Conservation (phyloP, 64 coral and sea anemone genomes). For the Porites australiensis region DNA sequence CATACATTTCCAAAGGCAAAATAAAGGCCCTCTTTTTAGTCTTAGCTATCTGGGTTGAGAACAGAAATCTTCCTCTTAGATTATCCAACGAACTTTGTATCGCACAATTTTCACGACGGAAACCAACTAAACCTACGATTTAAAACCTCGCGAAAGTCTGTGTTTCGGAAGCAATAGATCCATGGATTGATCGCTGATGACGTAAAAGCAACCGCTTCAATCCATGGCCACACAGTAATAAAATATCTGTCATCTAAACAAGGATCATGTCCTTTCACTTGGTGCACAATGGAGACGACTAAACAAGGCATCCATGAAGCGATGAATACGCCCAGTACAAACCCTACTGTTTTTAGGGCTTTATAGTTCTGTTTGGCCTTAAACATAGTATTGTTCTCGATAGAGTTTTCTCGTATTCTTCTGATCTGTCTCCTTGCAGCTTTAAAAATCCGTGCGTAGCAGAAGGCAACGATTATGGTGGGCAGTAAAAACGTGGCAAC, state of each 20-base stretch:
- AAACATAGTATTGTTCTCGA: neutral
- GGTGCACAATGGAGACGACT: neutral
- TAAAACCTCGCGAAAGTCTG: neutral
- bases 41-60: too few relatives aligned
- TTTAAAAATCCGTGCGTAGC: slow-evolving; percentile 1
- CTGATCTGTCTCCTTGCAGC: neutral
- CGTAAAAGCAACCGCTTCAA: neutral
- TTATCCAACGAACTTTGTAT: too few relatives aligned
- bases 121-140: neutral
- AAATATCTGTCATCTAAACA: too few relatives aligned
- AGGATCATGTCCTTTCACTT: neutral
- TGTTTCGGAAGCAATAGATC: slow-evolving; percentile 7
- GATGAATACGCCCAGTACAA: neutral
- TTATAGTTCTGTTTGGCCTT: neutral
- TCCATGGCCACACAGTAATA: neutral
- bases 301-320: neutral
- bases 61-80: too few relatives aligned
- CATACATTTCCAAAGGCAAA: too few relatives aligned
- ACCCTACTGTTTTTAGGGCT: neutral
- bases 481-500: neutral
- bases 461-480: neutral
- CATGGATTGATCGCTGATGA: slow-evolving; percentile 16
- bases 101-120: neutral
- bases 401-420: neutral
- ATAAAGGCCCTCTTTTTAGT: too few relatives aligned